These are phyloP conservation scores for Drosophila serrata DNA, from an alignment of 1,140 invertebrate genomes.

Conservation along the genomic window DNA sequence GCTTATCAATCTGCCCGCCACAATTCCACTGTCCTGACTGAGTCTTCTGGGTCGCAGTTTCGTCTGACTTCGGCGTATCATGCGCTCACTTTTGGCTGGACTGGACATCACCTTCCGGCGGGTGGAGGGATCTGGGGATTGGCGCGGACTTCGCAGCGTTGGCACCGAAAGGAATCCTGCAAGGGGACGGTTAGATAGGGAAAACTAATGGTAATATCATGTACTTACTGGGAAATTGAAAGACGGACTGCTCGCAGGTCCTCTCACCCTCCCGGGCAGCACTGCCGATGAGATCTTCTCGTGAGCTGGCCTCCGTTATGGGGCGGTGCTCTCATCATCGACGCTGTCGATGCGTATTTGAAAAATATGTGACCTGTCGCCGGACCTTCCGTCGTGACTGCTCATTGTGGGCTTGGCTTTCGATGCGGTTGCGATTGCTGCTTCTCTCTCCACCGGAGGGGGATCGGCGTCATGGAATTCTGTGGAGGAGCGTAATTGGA, in stretches of 20 bases:
- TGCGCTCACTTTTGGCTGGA: constrained; percentile 80
- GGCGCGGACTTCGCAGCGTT: constrained; percentile 60
- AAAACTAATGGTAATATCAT: neutral
- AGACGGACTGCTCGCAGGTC: constrained; percentile 36
- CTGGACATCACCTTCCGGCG: constrained; percentile 75
- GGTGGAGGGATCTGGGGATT: constrained; percentile 27
- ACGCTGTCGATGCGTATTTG: constrained; percentile 78
- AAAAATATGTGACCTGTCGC: constrained; percentile 66
- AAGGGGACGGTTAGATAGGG: neutral
- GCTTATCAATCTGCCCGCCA: constrained; percentile 69
- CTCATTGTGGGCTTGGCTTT: constrained; percentile 56
- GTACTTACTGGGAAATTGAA: constrained; percentile 75
- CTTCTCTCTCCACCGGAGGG: constrained; percentile 1
- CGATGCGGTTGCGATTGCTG: constrained; percentile 11
- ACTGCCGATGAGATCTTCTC: constrained; percentile 73
- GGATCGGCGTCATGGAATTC: constrained; percentile 35
- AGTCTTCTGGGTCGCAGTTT: constrained; percentile 64
- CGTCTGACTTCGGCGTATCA: constrained; percentile 46
- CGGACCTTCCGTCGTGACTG: constrained; percentile 35
- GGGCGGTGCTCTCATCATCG: constrained; percentile 78
- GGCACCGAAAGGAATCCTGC: constrained; percentile 81
- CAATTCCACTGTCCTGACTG: constrained; percentile 81
- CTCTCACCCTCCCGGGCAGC: constrained; percentile 51
- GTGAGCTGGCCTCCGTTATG: constrained; percentile 76
- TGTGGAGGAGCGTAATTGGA: constrained; percentile 28